Base-by-base conservation (phyloP, 2,888 invertebrate species). In the Trichopoda pennipes region DNA sequence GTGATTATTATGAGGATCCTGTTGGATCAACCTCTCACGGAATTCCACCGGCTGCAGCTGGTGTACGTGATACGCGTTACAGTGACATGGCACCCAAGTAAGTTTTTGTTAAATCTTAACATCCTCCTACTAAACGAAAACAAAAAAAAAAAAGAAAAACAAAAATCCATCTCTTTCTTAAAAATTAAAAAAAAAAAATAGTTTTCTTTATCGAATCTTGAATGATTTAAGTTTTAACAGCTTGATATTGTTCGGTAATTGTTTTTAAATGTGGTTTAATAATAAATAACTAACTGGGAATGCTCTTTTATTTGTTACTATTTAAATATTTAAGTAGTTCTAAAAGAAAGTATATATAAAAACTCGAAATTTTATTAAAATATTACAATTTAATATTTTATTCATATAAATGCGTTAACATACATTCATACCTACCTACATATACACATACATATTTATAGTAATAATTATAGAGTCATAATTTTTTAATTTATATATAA, bases 41-140 rank as follows among this genome's bases (percentile, higher is more conserved):
- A 87, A 88, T 90, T 84, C 92, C 93, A 17, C 92, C 92, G 78
- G 93, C 94, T 89, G 93, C 94, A 76, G 93, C 94, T 90, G 94
- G 95, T 72, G 93, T 92, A 83, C 90, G 91, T 85, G 94, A 95
- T 90, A 94, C 95, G 88, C 94, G 96, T 92, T 96, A 96, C 92
- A 94, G 95, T 90, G 96, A 96, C 92, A 95, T 95, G 94, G 96
- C 96, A 90, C 96, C 96, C 90, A 96, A 96, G 96, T 96, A 93
- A 95, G 95, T 94, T 88, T 17, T 80, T 70, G 23, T 28, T 61
- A 42, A 58, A 60, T 38, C 42, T 49, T 17, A 68, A 51, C 32
- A 51, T 58, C 21, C 70, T 17, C 47, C 14, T 32, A 60, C 55
- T 14, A 49, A 12, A n/a, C n/a, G n/a, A n/a, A n/a, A n/a, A n/a